Percentiles rank a stretch among this genome's conserved stretches.
phyloP scores from a whole-genome alignment of 1,140 invertebrate genomes.

The Drosophila sturtevanti region DNA sequence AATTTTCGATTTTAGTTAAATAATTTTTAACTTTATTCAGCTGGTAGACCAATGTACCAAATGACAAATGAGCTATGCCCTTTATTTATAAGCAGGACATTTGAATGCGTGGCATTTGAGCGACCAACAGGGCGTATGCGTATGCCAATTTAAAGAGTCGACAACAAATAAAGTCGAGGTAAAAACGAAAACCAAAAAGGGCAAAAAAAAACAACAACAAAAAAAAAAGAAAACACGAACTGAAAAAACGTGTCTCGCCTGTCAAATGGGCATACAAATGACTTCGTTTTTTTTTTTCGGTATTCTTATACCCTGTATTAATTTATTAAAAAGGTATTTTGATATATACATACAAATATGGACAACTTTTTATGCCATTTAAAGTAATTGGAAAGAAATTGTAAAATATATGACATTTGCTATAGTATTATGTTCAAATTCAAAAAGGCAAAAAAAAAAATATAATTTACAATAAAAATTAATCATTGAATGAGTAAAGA shows the following conservation, averaged over 20 bases:
- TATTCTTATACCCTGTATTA: background rate
- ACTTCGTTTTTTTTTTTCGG: background rate
- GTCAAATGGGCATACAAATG: conserved; percentile 38
- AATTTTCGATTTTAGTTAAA: background rate
- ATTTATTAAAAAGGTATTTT: too few species aligned
- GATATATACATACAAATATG: too few species aligned
- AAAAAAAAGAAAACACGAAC: conserved; percentile 3
- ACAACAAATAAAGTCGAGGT: conserved; percentile 23
- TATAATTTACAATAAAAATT: too few species aligned
- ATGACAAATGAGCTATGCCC: background rate
- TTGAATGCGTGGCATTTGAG: conserved; percentile 29
- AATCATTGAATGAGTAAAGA: too few species aligned
- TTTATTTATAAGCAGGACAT: conserved; percentile 53
- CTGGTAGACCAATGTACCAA: conserved; percentile 14
- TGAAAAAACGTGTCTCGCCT: conserved; percentile 52
- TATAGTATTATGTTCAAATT: too few species aligned
- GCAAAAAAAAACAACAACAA: background rate
- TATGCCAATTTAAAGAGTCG: conserved; percentile 67
- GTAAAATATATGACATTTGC: too few species aligned
- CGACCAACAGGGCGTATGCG: conserved; percentile 55
- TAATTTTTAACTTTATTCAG: background rate
- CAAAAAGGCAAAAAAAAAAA: too few species aligned
- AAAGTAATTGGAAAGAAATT: too few species aligned
- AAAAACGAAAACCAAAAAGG: background rate
- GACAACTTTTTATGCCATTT: too few species aligned